Evolutionary conservation across 2,113 vertebrate species (phyloP).

Genomic region (Hippocampus mohnikei): DNA sequence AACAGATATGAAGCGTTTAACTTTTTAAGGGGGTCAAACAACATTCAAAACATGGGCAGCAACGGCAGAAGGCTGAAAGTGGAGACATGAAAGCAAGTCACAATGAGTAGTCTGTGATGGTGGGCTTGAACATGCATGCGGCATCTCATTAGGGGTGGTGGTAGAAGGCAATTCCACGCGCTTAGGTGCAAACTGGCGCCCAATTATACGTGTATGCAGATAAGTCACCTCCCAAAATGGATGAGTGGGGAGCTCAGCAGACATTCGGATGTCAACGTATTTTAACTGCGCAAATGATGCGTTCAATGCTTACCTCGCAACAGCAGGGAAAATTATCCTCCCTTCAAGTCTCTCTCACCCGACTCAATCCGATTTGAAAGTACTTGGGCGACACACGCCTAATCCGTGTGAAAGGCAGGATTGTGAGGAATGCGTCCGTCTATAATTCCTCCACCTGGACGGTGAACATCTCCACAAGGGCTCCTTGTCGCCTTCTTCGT

Average conservation of each 20-base stretch:
- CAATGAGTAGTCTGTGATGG: conserved; percentile 28
- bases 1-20: neutral
- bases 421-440: neutral
- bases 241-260: neutral
- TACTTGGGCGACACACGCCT: conserved; percentile 34
- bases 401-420: conserved; percentile 1
- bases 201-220: conserved; percentile 59
- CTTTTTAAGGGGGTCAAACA: neutral
- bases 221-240: neutral
- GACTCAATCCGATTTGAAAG: conserved; percentile 42
- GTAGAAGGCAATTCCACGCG: conserved; percentile 20
- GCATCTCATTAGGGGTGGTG: conserved; percentile 26
- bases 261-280: neutral
- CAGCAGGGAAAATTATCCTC: conserved; percentile 21
- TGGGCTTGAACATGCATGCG: conserved; percentile 36
- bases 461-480: neutral
- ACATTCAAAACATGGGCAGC: neutral
- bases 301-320: conserved; percentile 66
- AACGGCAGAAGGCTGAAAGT: neutral
- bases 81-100: conserved; percentile 22
- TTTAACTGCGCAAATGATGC: conserved; percentile 1
- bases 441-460: conserved; percentile 7
- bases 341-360: conserved; percentile 43
- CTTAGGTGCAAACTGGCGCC: conserved; percentile 44
- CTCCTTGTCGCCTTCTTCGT: neutral